phyloP scores from a whole-genome alignment of 2,797 vertebrate species.

The Xenops minutus region DNA sequence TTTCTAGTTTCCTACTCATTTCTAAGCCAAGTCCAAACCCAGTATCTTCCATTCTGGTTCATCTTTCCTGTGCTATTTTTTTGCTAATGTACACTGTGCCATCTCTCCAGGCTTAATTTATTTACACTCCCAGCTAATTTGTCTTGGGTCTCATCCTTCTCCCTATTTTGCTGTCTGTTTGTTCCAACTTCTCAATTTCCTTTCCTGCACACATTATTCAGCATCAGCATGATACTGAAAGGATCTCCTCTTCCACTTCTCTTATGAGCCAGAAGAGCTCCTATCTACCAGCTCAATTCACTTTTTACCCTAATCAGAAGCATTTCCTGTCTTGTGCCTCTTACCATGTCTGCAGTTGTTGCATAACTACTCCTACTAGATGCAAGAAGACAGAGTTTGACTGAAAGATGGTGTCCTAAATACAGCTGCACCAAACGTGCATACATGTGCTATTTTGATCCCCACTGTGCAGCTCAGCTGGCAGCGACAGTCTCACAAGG shows the following conservation, averaged over 20 bases:
- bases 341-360: not conserved
- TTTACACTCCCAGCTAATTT: not conserved
- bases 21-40: not conserved
- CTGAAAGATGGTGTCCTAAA: not conserved
- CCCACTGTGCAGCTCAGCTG: not conserved
- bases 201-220: not conserved
- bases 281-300: not conserved
- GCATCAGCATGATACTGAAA: not conserved
- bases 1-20: not conserved
- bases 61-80: not conserved
- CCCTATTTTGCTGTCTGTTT: not conserved
- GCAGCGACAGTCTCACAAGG: not conserved
- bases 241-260: not conserved
- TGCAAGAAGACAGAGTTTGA: not conserved
- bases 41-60: not conserved
- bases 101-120: not conserved
- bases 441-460: not conserved
- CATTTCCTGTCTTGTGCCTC: not conserved
- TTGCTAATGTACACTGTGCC: not conserved
- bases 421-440: not conserved
- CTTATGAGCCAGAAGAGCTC: not conserved
- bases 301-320: not conserved
- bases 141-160: not conserved
- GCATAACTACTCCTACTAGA: not conserved
- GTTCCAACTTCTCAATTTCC: not conserved